phyloP scores from a whole-genome alignment of 2,797 vertebrate species.

The Avahi laniger region DNA sequence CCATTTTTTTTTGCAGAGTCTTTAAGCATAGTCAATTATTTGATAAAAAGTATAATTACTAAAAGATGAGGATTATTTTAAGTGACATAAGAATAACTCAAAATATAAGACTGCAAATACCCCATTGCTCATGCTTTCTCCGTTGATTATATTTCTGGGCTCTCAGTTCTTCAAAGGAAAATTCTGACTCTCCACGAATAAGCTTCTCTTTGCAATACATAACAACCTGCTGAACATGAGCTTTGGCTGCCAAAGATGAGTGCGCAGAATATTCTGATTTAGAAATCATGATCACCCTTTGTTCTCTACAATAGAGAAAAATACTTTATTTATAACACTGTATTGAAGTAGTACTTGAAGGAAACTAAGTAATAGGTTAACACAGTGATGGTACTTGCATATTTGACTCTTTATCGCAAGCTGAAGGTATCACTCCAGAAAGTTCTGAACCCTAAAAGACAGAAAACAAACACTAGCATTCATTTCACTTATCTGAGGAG shows the following conservation, averaged over 20 bases:
- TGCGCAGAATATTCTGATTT: conserved; percentile 82
- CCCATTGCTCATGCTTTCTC: conserved; percentile 81
- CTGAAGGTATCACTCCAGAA: conserved; percentile 56
- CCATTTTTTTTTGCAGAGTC: not conserved
- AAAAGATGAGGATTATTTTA: conserved; percentile 5
- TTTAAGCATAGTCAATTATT: not conserved
- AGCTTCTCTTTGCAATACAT: conserved; percentile 90
- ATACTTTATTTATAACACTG: not conserved
- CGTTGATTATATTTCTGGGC: conserved; percentile 81
- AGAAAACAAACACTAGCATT: not conserved
- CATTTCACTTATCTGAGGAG: not conserved
- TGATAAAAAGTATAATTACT: not conserved
- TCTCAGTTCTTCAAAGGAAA: conserved; percentile 85
- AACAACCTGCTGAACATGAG: conserved; percentile 74
- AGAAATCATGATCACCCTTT: conserved; percentile 80
- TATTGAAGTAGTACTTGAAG: not conserved
- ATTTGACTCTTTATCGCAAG: conserved; percentile 65
- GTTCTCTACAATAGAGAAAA: conserved; percentile 70
- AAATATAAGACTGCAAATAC: conserved; percentile 77
- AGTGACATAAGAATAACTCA: conserved; percentile 22
- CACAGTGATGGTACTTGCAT: conserved; percentile 77
- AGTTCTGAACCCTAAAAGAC: conserved; percentile 69
- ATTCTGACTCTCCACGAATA: conserved; percentile 87
- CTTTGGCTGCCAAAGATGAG: not conserved
- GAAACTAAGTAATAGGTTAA: not conserved